Percentiles rank a stretch among this genome's conserved stretches.
Conservation (phyloP, 2,797 vertebrate species). For the Lacerta viridis region DNA sequence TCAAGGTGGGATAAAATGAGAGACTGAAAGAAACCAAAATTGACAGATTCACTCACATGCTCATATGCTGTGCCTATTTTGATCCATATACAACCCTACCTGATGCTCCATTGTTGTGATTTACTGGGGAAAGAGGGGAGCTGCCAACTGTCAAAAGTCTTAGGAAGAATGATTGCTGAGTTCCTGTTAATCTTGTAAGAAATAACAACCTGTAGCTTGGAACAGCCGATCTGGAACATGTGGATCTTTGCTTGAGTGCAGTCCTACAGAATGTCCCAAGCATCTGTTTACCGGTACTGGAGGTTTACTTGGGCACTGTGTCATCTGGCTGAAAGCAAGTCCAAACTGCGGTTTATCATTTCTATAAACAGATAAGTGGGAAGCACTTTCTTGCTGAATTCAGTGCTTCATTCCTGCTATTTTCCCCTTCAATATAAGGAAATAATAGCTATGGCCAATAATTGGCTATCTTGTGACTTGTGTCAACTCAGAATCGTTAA, state of each 20-base stretch:
- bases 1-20: too few species aligned
- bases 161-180: neutral
- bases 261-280: neutral
- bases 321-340: neutral
- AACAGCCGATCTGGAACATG: neutral
- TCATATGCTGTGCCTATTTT: too few species aligned
- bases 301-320: conserved; percentile 13
- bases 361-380: neutral
- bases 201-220: neutral
- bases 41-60: too few species aligned
- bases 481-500: too few species aligned
- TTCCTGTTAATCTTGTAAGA: neutral
- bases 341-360: neutral
- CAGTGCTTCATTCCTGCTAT: neutral
- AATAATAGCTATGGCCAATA: too few species aligned
- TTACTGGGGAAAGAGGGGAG: neutral
- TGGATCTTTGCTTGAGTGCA: neutral
- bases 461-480: too few species aligned
- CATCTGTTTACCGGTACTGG: too few species aligned
- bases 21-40: too few species aligned
- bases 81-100: too few species aligned
- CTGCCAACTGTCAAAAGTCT: neutral
- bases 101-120: neutral
- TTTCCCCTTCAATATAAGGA: neutral
- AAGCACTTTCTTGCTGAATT: neutral